Evolutionary conservation across 2,797 vertebrate species (phyloP).

Genomic region (Lateolabrax maculatus): DNA sequence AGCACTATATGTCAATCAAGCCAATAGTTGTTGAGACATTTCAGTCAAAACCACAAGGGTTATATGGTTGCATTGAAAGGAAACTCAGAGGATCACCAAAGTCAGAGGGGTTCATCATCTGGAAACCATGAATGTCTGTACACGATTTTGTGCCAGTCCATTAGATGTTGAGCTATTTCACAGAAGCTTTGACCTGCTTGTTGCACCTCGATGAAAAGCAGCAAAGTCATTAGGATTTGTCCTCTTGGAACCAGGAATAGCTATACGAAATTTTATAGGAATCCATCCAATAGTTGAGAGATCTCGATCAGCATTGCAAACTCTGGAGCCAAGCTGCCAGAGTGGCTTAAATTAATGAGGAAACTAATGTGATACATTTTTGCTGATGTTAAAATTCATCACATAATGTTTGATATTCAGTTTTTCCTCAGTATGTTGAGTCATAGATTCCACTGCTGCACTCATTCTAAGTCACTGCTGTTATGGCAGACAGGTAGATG

Average conservation of each 20-base stretch:
- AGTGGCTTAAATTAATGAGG: neutral
- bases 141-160: too few species aligned
- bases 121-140: too few species aligned
- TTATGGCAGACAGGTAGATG: conserved; percentile 7
- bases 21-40: too few species aligned
- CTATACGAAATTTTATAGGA: neutral
- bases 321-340: neutral
- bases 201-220: too few species aligned
- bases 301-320: neutral
- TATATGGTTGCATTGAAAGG: too few species aligned
- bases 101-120: neutral
- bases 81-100: neutral
- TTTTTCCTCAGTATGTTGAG: neutral
- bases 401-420: neutral
- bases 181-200: neutral
- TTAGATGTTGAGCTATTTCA: too few species aligned
- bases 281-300: neutral
- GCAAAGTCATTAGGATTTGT: neutral
- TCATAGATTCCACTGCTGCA: neutral
- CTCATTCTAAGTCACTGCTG: neutral
- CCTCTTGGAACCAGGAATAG: neutral
- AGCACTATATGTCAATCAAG: too few species aligned
- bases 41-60: too few species aligned
- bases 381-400: neutral
- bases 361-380: neutral